Base-by-base conservation (phyloP, 2,888 invertebrate genomes). In the Ormia ochracea region DNA sequence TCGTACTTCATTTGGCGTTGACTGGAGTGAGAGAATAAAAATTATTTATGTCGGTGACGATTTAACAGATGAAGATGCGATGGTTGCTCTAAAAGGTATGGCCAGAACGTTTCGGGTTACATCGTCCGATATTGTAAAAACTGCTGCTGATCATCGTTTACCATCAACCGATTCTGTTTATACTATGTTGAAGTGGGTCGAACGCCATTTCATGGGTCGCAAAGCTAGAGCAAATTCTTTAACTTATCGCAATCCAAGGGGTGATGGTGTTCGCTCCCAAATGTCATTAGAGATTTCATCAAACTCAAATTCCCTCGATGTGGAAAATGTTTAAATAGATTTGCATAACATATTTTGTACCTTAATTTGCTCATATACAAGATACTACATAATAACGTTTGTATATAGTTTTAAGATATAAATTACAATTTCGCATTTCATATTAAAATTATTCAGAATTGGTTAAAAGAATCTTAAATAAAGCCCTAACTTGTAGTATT, bases 41-140 rank as follows among this genome's bases (percentile, higher is more conserved):
- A 96, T 96, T 83, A 96, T 96, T 84, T 96, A 96, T 85, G 96
- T 94, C 52, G 96, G 96, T 82, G 96, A 96, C 88, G 96, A 96
- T 90, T 92, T 92, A 63, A 96, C 96, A 0, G 96, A 96, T 87
- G 96, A 96, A 90, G 96, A 96, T 87, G 96, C 96, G 45, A 96
- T 96, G 95, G 92, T 93, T 93, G 96, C 96, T 0, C 90, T 96
- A 72, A 96, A 96, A 91, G 96, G 96, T 88, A 96, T 97, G 96
- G 96, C 96, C 0, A 95, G 96, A 1, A 96, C 96, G 3, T 97
- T 97, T 92, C 93, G 96, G 61, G 95, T 97, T 9, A 94, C 96
- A 0, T 94, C 95, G 0, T 96, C 96, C 0, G 92, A 93, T 86
- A 96, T 96, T 84, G 94, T 94, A 4, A 95, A 95, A 86, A 96